phyloP scores from a whole-genome alignment of 2,888 invertebrate genomes.

The Napeogenes sylphis region DNA sequence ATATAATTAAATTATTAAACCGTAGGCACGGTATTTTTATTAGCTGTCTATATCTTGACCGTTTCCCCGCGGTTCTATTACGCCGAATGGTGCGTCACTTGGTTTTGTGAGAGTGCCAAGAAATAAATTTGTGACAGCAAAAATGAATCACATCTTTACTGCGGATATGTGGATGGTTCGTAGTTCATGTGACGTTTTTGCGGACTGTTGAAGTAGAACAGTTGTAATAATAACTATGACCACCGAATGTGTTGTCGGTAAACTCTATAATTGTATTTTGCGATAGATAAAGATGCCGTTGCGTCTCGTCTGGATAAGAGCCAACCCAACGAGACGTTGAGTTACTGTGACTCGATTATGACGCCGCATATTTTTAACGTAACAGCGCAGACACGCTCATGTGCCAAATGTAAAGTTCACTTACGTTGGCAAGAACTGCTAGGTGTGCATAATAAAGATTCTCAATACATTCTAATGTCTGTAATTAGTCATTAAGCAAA shows the following conservation, averaged over 20 bases:
- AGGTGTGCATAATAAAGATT: slow-evolving; percentile 44
- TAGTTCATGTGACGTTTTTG: slow-evolving; percentile 13
- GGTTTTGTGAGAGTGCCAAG: slow-evolving; percentile 32
- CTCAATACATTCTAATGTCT: not conserved
- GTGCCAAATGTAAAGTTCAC: slow-evolving; percentile 77
- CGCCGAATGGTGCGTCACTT: slow-evolving; percentile 48
- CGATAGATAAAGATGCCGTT: slow-evolving; percentile 31
- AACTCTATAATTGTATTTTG: slow-evolving; percentile 17
- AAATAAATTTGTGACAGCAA: slow-evolving; percentile 32
- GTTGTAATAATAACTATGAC: slow-evolving; percentile 9
- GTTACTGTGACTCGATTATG: slow-evolving; percentile 68
- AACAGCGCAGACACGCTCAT: slow-evolving; percentile 67
- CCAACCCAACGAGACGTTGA: slow-evolving; percentile 58
- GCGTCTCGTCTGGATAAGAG: slow-evolving; percentile 56
- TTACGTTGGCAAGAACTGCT: slow-evolving; percentile 73
- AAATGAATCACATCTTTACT: slow-evolving; percentile 31
- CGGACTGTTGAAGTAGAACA: not conserved
- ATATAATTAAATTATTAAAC: not conserved
- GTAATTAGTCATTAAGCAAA: too few species aligned
- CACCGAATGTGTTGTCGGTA: slow-evolving; percentile 11
- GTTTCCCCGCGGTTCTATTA: slow-evolving; percentile 38
- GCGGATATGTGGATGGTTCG: slow-evolving; percentile 16
- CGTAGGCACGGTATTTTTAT: not conserved
- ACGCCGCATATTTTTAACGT: slow-evolving; percentile 77
- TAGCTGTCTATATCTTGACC: slow-evolving; percentile 18